Evolutionary conservation across 1,140 invertebrate species (phyloP).

Genomic region (Panagrolaimus sp.): DNA sequence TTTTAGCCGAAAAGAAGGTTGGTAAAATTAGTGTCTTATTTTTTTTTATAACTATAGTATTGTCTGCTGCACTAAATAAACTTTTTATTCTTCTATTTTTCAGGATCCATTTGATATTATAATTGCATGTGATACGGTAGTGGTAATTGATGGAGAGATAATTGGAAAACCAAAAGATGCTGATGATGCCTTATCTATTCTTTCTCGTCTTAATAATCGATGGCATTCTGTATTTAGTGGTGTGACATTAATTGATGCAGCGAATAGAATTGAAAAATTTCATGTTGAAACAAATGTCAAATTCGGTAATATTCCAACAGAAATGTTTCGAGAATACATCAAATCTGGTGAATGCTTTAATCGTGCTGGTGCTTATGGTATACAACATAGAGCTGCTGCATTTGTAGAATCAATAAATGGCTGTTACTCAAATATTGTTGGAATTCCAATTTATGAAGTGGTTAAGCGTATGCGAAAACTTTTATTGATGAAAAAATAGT

Average conservation of each 20-base stretch:
- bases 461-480: conserved; percentile 64
- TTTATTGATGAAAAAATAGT: neutral
- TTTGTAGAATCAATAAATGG: conserved; percentile 79
- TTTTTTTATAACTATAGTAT: neutral
- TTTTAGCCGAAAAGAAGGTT: conserved; percentile 60
- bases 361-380: conserved; percentile 84
- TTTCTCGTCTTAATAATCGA: conserved; percentile 70
- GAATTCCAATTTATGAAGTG: conserved; percentile 76
- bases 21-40: no score
- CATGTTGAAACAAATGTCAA: conserved; percentile 74
- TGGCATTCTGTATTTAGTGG: conserved; percentile 73
- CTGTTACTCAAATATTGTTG: conserved; percentile 86
- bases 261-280: conserved; percentile 64
- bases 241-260: conserved; percentile 38
- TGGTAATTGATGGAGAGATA: conserved; percentile 70
- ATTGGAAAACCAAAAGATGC: conserved; percentile 81
- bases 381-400: conserved; percentile 79
- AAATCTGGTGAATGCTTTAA: conserved; percentile 68
- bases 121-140: conserved; percentile 85
- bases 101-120: conserved; percentile 66
- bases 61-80: no score
- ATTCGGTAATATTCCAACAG: conserved; percentile 69
- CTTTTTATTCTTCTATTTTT: conserved; percentile 38
- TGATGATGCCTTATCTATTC: conserved; percentile 71
- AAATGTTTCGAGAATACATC: conserved; percentile 76